These are phyloP conservation scores for Remorina albescens DNA, from an alignment of 2,797 vertebrate species.

Conservation along the genomic window DNA sequence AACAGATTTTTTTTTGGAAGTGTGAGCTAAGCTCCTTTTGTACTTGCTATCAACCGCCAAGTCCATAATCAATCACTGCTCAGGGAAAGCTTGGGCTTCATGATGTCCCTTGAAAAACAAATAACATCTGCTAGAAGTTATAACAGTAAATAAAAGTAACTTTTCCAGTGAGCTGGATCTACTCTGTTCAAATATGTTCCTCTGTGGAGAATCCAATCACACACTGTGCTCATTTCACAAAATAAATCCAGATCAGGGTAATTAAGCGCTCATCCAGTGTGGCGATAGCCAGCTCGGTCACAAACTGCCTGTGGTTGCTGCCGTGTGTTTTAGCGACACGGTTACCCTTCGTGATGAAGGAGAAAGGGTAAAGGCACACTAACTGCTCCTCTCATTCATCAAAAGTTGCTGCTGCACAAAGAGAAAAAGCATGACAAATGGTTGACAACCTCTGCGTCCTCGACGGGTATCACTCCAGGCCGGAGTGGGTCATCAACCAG, in stretches of 20 bases:
- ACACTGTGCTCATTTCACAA: conserved; percentile 39
- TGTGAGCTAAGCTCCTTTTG: conserved; percentile 58
- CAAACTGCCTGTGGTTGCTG: conserved; percentile 33
- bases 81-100: conserved; percentile 29
- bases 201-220: conserved; percentile 30
- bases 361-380: conserved; percentile 48
- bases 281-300: conserved; percentile 11
- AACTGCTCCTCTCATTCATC: conserved; percentile 56
- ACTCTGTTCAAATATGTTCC: conserved; percentile 15
- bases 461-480: conserved; percentile 16
- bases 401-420: conserved; percentile 42
- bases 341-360: conserved; percentile 43
- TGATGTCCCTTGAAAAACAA: conserved; percentile 53
- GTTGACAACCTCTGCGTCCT: conserved; percentile 20
- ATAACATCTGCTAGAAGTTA: conserved; percentile 54
- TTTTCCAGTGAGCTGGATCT: background rate
- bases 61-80: conserved; percentile 59
- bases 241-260: conserved; percentile 42
- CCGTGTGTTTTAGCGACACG: conserved; percentile 26
- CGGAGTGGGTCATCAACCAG: conserved; percentile 34
- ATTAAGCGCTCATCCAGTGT: conserved; percentile 40
- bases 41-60: conserved; percentile 46
- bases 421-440: conserved; percentile 58
- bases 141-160: conserved; percentile 30
- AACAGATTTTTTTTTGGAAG: conserved; percentile 62